These are phyloP conservation scores for Mactromeris polynyma DNA, from an alignment of 2,888 invertebrate species.

Conservation along the genomic window DNA sequence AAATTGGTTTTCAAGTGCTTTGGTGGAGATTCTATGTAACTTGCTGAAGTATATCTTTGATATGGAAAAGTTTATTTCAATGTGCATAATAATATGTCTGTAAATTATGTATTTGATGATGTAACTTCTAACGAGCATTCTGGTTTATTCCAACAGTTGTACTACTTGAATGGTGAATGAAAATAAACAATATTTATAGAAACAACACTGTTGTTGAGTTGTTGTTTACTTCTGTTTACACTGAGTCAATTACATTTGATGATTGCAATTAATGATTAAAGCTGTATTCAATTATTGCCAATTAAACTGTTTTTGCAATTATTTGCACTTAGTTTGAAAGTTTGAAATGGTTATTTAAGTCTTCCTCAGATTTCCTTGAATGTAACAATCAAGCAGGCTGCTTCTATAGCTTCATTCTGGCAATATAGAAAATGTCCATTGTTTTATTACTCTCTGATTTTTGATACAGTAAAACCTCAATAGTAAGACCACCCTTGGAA, in stretches of 20 bases:
- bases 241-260: not conserved
- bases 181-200: not conserved
- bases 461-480: no score
- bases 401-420: not conserved
- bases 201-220: not conserved
- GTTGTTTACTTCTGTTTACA: not conserved
- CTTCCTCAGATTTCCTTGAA: no score
- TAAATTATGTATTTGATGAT: not conserved
- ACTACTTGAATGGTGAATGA: not conserved
- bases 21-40: not conserved
- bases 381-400: not conserved
- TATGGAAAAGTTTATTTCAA: not conserved
- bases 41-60: not conserved
- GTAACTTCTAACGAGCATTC: not conserved
- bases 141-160: not conserved
- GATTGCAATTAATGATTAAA: not conserved
- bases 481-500: no score
- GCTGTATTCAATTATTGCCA: conserved; percentile 2
- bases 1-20: conserved; percentile 45
- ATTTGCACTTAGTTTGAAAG: not conserved
- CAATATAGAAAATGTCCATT: not conserved
- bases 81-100: not conserved
- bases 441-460: no score
- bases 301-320: not conserved
- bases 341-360: not conserved